Base-by-base conservation (phyloP, 2,888 invertebrate genomes). In the Nomada flava region DNA sequence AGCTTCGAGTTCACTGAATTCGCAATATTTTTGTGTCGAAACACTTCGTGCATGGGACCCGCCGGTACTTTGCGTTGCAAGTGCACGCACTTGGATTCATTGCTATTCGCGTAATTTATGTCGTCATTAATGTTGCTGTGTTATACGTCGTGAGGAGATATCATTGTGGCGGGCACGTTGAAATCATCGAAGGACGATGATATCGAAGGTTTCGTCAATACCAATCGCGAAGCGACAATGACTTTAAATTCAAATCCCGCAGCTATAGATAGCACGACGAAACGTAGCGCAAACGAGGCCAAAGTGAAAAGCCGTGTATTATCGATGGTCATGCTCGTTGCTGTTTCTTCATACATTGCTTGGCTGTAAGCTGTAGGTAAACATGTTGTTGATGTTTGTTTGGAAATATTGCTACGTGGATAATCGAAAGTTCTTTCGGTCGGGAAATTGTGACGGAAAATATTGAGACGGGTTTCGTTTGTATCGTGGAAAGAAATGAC, bases 161-260 rank as follows among this genome's bases (percentile, higher is more conserved):
- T 42, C 36, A 60, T 53, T 52, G 47, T 7, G 36, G 47, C 47
- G 52, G 20, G 44, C 67, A 70, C 59, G 64, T 52, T 52, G 60
- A 59, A 82, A 71, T 67, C 9, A 59, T 42, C 67, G 82, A 82
- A 82, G 82, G 82, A 71, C 82, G 68, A 26, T 29, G 26, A 29
- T 53, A 52, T 15, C 82, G 82, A 82, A 82, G 82, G 82, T 71
- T 76, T 82, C 82, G 76, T 44, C 76, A 64, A 69, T 76, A 76
- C 65, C 68, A 69, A 64, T 76, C 68, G 64, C 60, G 72, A 73
- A 59, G 76, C 82, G 76, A 69, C 76, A 74, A 81, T 80, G 73
- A 76, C 64, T 82, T 86, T 81, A 78, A 69, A 78, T 86, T 72
- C 60, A 74, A 87, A 86, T 81, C 64, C 77, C 75, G 76, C 78